Percentiles rank a stretch among this genome's conserved stretches.
Evolutionary conservation across 2,113 vertebrate genomes (phyloP).

Genomic region (Egretta garzetta): DNA sequence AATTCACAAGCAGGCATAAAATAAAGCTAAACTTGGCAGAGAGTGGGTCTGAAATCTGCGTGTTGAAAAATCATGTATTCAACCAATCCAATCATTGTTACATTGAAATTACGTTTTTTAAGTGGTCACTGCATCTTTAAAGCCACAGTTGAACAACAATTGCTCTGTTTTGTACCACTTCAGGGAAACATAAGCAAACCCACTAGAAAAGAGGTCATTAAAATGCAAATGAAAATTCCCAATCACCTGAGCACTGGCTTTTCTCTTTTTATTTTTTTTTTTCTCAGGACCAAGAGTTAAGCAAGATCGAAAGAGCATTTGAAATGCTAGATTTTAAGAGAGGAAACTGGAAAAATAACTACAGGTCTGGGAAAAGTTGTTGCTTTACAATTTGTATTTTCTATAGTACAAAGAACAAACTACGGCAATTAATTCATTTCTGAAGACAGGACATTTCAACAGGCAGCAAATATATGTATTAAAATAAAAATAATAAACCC

Average conservation of each 20-base stretch:
- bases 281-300: not conserved
- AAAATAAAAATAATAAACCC: not conserved
- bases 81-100: not conserved
- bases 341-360: not conserved
- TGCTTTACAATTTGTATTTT: not conserved
- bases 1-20: not conserved
- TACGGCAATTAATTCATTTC: not conserved
- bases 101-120: not conserved
- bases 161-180: not conserved
- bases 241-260: not conserved
- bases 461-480: not conserved
- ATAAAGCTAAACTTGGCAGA: not conserved
- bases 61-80: not conserved
- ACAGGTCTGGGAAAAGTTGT: not conserved
- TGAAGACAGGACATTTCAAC: not conserved
- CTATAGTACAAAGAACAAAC: not conserved
- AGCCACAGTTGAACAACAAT: not conserved
- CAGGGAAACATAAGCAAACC: conserved; percentile 17
- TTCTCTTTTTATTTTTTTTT: not conserved
- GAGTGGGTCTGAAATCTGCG: not conserved
- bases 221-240: conserved; percentile 38
- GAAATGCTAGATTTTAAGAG: not conserved
- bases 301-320: not conserved
- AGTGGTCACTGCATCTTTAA: not conserved
- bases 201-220: not conserved